Evolutionary conservation across 30 jellyfish, hydroid and myxozoan genomes (phyloP).

Genomic region (Aurelia sp.): DNA sequence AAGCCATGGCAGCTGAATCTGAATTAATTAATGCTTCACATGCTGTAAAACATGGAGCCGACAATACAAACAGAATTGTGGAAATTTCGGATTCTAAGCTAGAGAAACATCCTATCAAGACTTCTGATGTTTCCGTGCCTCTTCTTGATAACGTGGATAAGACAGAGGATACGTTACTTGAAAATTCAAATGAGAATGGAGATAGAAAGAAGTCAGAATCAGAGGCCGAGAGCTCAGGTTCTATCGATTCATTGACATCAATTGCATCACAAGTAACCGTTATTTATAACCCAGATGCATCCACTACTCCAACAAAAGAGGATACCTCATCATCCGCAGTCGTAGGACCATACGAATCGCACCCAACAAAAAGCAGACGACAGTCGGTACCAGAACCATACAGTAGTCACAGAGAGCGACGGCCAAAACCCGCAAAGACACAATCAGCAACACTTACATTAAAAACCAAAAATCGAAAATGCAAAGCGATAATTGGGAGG

Average conservation of each 20-base stretch:
- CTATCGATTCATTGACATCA: constrained; percentile 58
- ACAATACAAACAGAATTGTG: neutral
- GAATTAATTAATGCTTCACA: neutral
- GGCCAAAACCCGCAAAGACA: constrained; percentile 68
- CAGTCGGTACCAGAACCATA: constrained; percentile 64
- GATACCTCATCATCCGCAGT: neutral
- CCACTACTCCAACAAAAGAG: neutral
- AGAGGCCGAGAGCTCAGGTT: constrained; percentile 69
- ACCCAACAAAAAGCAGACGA: constrained; percentile 11
- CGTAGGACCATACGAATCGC: constrained; percentile 44
- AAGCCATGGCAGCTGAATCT: neutral
- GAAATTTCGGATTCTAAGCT: neutral
- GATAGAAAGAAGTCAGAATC: constrained; percentile 57
- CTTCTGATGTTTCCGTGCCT: neutral
- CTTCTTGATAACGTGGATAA: neutral
- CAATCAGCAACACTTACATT: constrained; percentile 17
- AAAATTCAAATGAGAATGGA: neutral
- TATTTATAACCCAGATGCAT: constrained; percentile 40
- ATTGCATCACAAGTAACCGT: constrained; percentile 54
- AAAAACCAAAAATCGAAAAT: constrained; percentile 42
- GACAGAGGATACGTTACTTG: neutral
- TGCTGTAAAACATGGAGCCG: neutral
- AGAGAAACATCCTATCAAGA: neutral
- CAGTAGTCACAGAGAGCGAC: constrained; percentile 73
- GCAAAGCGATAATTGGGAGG: constrained; percentile 45